Conservation (phyloP, 2,113 vertebrate genomes). For the Oncorhynchus nerka region DNA sequence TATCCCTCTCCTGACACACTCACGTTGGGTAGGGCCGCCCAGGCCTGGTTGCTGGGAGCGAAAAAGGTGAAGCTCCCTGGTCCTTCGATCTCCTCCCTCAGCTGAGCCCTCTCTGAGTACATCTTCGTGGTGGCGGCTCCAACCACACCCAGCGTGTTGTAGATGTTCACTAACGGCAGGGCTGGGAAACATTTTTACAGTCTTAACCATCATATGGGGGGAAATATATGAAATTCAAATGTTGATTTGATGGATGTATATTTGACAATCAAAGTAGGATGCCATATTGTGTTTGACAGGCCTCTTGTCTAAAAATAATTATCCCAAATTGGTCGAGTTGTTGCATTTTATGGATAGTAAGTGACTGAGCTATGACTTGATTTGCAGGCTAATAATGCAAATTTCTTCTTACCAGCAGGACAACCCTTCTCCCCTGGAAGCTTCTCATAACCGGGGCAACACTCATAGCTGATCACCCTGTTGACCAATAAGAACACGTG, state of each 20-base stretch:
- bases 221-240: no score
- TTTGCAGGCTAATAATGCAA: no score
- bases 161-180: conserved; percentile 91
- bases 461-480: conserved; percentile 94
- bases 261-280: no score
- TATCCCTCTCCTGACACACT: conserved; percentile 63
- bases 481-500: conserved; percentile 38
- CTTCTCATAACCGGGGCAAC: conserved; percentile 95
- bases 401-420: conserved; percentile 82
- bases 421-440: conserved; percentile 93
- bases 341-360: no score
- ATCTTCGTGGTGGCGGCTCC: conserved; percentile 91
- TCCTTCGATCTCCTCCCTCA: conserved; percentile 88
- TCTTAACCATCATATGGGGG: no score
- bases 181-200: conserved; percentile 63
- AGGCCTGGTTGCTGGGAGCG: conserved; percentile 93
- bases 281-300: no score
- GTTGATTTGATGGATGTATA: no score
- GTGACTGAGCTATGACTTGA: no score
- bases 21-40: conserved; percentile 85
- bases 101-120: conserved; percentile 87
- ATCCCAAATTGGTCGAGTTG: no score
- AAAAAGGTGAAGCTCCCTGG: conserved; percentile 97
- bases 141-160: conserved; percentile 87
- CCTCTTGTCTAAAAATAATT: no score